A percentile compares a stretch with the other conserved stretches of the same genome.
These are phyloP conservation scores for Bagarius yarrelli DNA, from an alignment of 2,113 vertebrate species.

Conservation along the genomic window DNA sequence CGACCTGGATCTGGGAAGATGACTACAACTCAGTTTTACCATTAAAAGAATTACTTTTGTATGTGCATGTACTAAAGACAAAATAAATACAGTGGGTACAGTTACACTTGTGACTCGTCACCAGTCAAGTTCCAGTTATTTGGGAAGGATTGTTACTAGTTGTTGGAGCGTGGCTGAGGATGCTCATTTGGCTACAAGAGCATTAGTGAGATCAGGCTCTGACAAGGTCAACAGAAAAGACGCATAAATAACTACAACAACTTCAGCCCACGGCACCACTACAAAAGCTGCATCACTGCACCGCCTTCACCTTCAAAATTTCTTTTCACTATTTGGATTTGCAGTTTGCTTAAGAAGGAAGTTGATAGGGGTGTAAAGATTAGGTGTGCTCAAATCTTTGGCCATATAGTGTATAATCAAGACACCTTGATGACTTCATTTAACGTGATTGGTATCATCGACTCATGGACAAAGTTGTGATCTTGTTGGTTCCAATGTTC, in stretches of 20 bases:
- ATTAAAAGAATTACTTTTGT: no score
- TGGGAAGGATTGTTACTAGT: not conserved
- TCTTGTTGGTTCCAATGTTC: not conserved
- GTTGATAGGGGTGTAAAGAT: not conserved
- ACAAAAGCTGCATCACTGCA: no score
- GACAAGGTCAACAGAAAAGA: no score
- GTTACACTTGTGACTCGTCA: no score
- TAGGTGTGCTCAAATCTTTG: not conserved
- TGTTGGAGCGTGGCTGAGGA: not conserved
- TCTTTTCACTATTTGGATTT: no score
- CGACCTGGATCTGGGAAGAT: slow-evolving; percentile 82
- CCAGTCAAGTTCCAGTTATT: no score
- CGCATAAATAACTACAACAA: no score
- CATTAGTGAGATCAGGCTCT: not conserved
- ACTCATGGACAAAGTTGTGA: not conserved
- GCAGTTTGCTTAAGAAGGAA: not conserved
- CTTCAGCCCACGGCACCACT: no score
- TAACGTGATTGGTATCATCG: not conserved
- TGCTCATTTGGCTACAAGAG: not conserved
- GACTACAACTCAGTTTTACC: no score
- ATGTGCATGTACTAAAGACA: no score
- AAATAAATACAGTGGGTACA: no score
- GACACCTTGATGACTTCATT: not conserved
- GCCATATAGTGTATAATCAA: not conserved
- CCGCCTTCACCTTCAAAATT: no score